These are phyloP conservation scores for Eucera pruinosa DNA, from an alignment of 2,888 invertebrate species.

Conservation along the genomic window DNA sequence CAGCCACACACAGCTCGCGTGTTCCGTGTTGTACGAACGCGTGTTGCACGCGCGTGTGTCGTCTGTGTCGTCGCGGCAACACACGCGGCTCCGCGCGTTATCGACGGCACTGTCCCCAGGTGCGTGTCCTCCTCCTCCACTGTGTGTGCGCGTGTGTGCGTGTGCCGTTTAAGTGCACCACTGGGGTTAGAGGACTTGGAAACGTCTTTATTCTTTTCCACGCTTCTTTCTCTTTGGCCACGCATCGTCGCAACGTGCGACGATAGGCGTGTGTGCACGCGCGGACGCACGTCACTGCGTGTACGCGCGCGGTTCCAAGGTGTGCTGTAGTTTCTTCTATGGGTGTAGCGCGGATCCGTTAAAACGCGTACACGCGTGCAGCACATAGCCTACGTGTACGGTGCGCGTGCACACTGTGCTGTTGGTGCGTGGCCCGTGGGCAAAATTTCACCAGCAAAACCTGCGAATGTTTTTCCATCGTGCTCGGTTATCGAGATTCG, in stretches of 20 bases:
- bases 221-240: too few relatives aligned
- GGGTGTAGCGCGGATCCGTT: constrained; percentile 48
- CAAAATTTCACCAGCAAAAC: too few relatives aligned
- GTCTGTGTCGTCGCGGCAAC: too few relatives aligned
- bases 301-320: constrained; percentile 14
- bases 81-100: constrained; percentile 37
- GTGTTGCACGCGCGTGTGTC: too few relatives aligned
- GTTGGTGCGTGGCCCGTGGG: too few relatives aligned
- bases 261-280: constrained; percentile 62
- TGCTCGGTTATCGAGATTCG: too few relatives aligned
- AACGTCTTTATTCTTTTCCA: too few relatives aligned
- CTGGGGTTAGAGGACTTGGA: constrained; percentile 53
- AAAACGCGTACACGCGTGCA: constrained; percentile 22
- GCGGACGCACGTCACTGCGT: constrained; percentile 37
- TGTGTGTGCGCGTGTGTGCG: constrained; percentile 5
- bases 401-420: too few relatives aligned
- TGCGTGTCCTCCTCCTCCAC: constrained; percentile 1
- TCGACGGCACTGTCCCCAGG: constrained; percentile 41
- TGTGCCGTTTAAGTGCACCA: constrained; percentile 15
- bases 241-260: constrained; percentile 62
- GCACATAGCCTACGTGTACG: too few relatives aligned
- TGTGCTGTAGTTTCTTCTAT: constrained; percentile 41
- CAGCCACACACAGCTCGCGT: too few relatives aligned
- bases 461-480: too few relatives aligned
- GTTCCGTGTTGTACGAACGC: too few relatives aligned